Evolutionary conservation across 1,140 invertebrate genomes (phyloP).

Genomic region (Zaprionus nigranus): DNA sequence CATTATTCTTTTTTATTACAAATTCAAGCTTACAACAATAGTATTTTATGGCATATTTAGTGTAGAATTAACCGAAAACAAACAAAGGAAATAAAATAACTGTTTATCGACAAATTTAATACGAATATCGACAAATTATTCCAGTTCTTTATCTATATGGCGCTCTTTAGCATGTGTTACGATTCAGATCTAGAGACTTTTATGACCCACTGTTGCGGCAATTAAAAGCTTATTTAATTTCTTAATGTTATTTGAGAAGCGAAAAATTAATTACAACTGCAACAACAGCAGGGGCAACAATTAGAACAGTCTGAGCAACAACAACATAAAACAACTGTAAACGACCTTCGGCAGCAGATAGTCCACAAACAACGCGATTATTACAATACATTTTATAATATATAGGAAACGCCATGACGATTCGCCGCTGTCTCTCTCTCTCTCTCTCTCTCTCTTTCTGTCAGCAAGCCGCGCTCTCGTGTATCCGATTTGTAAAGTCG

Average conservation of each 20-base stretch:
- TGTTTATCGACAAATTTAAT: background rate
- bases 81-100: background rate
- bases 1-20: too few relatives aligned
- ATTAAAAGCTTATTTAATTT: constrained; percentile 19
- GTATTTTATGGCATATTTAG: background rate
- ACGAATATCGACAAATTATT: background rate
- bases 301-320: background rate
- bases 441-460: background rate
- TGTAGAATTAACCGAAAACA: background rate
- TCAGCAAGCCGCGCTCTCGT: background rate
- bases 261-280: constrained; percentile 22
- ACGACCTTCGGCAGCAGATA: background rate
- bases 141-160: constrained; percentile 3
- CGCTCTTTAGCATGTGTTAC: background rate
- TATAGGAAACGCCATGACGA: background rate
- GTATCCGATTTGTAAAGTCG: constrained; percentile 1
- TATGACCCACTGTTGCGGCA: constrained; percentile 12
- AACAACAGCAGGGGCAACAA: constrained; percentile 4
- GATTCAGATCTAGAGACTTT: constrained; percentile 1
- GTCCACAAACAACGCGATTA: background rate
- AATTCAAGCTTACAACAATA: background rate
- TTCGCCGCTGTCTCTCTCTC: background rate
- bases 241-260: constrained; percentile 17
- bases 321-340: background rate
- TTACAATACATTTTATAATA: background rate